Evolutionary conservation across 1,140 invertebrate species (phyloP), one percentile per base, ranked within the genome.

Genomic region (Cydia strobilella): DNA sequence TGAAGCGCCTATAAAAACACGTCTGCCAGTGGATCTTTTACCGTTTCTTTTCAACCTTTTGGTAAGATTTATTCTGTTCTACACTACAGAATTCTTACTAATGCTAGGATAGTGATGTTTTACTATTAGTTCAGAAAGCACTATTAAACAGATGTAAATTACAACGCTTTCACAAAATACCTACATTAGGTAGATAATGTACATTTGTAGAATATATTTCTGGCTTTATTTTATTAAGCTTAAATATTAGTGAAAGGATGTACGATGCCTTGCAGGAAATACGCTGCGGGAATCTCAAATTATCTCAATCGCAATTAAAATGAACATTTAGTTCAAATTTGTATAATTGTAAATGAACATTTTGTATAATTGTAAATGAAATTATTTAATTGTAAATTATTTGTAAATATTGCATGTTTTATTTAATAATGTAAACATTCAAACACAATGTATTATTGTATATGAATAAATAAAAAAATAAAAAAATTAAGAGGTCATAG

Each of bases 251-350:
- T 15, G 12, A 15, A 2, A 45, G 12, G 1, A 27, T 27, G 0
- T 51, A 51, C 7, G 2, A 12, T 20, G 27, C 27, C 65, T 18
- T 69, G 6, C n/a, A 35, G n/a, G 15, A 1, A 69, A 39, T 1
- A n/a, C 39, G 15, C n/a, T 15, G 5, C 1, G 35, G n/a, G 31
- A 23, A 35, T 35, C 35, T 39, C 31, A 18, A 69, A 69, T 69
- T 18, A 42, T 69, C 18, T 31, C n/a, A 31, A 66, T 35, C 27
- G n/a, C 5, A 69, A 69, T 69, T 42, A 39, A 39, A 69, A 39
- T 69, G 65, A 69, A 69, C 65, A 69, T 69, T 10, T 15, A 66
- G 18, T 35, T 10, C 65, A n/a, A 69, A 65, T n/a, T n/a, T n/a
- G n/a, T n/a, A n/a, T n/a, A n/a, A n/a, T n/a, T n/a, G n/a, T n/a